Percentiles rank a stretch among this genome's conserved stretches.
phyloP scores from a whole-genome alignment of 2,888 invertebrate genomes.

The Netelia fuscicornis region DNA sequence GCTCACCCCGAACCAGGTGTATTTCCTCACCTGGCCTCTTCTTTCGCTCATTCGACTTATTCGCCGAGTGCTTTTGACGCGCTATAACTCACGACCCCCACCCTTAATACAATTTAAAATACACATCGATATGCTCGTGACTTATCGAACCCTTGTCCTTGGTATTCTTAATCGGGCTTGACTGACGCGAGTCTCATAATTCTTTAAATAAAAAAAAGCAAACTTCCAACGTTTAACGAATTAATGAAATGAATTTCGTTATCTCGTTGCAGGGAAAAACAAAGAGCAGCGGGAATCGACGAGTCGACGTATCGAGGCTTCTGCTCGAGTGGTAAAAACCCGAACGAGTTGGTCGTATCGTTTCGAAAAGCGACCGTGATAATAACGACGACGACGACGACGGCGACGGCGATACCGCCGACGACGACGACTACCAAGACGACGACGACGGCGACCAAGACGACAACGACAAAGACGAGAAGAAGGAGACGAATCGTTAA shows the following conservation, averaged over 20 bases:
- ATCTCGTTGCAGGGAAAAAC: slow-evolving; percentile 45
- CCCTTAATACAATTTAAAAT: slow-evolving; percentile 28
- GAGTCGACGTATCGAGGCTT: slow-evolving; percentile 8
- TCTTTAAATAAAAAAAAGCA: background rate
- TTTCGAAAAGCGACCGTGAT: slow-evolving; percentile 69
- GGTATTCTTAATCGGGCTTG: slow-evolving; percentile 67
- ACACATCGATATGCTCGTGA: background rate
- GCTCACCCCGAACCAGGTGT: background rate
- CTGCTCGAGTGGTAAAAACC: background rate
- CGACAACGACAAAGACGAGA: slow-evolving; percentile 72
- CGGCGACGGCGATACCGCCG: slow-evolving; percentile 60
- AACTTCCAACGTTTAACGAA: background rate
- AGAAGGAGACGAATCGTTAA: slow-evolving; percentile 68
- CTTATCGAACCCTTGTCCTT: slow-evolving; percentile 59
- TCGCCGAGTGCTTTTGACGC: background rate
- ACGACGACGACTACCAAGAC: background rate
- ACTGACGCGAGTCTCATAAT: slow-evolving; percentile 37
- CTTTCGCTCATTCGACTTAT: background rate
- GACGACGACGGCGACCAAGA: background rate
- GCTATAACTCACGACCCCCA: background rate
- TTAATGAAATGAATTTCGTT: background rate
- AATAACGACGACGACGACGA: slow-evolving; percentile 69
- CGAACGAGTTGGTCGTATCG: background rate
- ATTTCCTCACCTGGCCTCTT: background rate
- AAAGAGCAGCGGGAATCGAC: background rate